Evolutionary conservation across 2,797 vertebrate species (phyloP), one percentile per base, ranked within the genome.

Genomic region (Malurus splendens): DNA sequence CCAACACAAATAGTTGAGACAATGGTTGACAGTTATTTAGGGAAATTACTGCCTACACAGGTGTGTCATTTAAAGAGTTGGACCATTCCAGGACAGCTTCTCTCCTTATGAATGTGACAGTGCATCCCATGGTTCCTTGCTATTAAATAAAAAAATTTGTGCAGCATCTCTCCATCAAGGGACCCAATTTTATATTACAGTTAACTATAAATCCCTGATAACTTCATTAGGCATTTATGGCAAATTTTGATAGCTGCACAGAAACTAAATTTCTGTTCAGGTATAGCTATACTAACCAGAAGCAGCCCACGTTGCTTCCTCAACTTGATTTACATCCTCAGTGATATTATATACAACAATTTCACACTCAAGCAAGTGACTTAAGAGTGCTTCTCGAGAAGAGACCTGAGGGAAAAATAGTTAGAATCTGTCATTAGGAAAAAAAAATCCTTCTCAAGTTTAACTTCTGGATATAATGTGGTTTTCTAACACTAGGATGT

Each of bases 221-320:
- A 85, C 52, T 77, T 85, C 12, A 45, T 50, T 50, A 66, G 8
- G 68, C 2, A 44, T 33, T 76, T 62, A 39, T 30, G 7, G 14
- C 9, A 76, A 73, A 56, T 28, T 64, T 51, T 70, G 41, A 54
- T 42, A 18, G 14, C 32, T 64, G 20, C 19, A 72, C 6, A 45
- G 59, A 30, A 90, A 30, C 3, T 5, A 52, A 30, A 80, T 89
- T 86, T 78, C 48, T 77, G 7, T 83, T 80, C 44, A 60, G 30
- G 6, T 66, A 44, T 57, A 61, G 71, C 39, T 60, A 14, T 90
- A 96, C 97, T 93, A 55, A 99, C 99, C 98, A 82, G 97, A 97
- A 56, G 98, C 97, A 16, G 98, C 98, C 98, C 99, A 99, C 3
- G 62, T 77, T 61, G 99, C 99, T 64, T 99, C 99, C 10, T 98